These are phyloP conservation scores for Akabosia matsudoensis DNA, from an alignment of 1,140 invertebrate species.

Conservation along the genomic window DNA sequence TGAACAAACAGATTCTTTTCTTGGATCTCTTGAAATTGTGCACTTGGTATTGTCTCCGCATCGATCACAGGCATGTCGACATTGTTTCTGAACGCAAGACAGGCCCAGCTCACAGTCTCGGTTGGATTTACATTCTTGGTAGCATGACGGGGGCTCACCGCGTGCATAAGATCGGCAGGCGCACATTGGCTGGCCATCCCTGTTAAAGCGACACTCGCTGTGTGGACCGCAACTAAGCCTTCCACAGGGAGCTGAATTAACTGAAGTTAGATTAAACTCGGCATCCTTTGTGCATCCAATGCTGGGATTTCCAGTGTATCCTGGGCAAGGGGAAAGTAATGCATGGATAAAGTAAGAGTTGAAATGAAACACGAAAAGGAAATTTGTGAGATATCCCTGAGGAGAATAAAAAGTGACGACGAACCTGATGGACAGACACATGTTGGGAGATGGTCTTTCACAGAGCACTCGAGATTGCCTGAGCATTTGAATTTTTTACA, in stretches of 20 bases:
- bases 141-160: constrained; percentile 68
- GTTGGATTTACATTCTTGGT: constrained; percentile 73
- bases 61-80: constrained; percentile 65
- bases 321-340: constrained; percentile 24
- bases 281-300: constrained; percentile 46
- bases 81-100: constrained; percentile 73
- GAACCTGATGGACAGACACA: constrained; percentile 48
- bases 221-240: constrained; percentile 58
- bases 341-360: background rate
- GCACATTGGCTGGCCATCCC: constrained; percentile 65
- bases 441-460: constrained; percentile 47
- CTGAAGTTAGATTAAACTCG: background rate
- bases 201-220: constrained; percentile 63
- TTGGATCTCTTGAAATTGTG: constrained; percentile 9
- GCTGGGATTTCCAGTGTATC: constrained; percentile 49
- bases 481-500: constrained; percentile 48
- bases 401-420: background rate
- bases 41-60: constrained; percentile 32
- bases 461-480: constrained; percentile 47
- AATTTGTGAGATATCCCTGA: no score
- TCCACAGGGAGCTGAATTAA: background rate
- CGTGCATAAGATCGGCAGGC: constrained; percentile 61
- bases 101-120: constrained; percentile 73
- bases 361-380: background rate
- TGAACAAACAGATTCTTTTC: constrained; percentile 27